Conservation (phyloP, 2,797 vertebrate species). For the Garrulus glandarius region DNA sequence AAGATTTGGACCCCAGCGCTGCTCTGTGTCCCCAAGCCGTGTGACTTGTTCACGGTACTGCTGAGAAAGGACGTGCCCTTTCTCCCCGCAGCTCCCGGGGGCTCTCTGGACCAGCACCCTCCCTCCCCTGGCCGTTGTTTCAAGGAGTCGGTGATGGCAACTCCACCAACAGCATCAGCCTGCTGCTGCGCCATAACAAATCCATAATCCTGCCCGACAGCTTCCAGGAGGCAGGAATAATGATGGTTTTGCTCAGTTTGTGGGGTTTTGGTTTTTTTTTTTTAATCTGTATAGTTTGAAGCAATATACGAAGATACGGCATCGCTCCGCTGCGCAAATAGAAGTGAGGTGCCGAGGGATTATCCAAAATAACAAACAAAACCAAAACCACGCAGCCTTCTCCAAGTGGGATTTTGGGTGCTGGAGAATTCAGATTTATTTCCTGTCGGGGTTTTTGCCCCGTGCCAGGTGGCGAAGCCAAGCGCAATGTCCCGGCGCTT, state of each 20-base stretch:
- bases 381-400: too few relatives aligned
- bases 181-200: accelerated
- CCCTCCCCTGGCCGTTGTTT: too few relatives aligned
- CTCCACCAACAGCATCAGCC: not conserved
- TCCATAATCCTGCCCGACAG: not conserved
- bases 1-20: accelerated
- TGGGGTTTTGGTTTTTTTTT: too few relatives aligned
- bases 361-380: too few relatives aligned
- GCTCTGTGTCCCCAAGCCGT: accelerated
- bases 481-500: accelerated
- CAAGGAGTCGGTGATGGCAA: accelerated
- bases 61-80: accelerated
- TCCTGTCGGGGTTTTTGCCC: accelerated
- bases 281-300: not conserved
- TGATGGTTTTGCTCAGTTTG: not conserved
- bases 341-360: too few relatives aligned
- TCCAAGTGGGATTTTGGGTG: accelerated
- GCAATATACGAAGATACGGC: too few relatives aligned
- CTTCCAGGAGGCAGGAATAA: not conserved
- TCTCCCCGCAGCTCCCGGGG: too few relatives aligned
- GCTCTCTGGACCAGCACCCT: accelerated
- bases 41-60: accelerated
- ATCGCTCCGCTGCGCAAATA: accelerated
- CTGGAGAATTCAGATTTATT: accelerated
- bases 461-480: accelerated